Evolutionary conservation across 2,113 vertebrate species (phyloP).

Genomic region (Perognathus longimembris): DNA sequence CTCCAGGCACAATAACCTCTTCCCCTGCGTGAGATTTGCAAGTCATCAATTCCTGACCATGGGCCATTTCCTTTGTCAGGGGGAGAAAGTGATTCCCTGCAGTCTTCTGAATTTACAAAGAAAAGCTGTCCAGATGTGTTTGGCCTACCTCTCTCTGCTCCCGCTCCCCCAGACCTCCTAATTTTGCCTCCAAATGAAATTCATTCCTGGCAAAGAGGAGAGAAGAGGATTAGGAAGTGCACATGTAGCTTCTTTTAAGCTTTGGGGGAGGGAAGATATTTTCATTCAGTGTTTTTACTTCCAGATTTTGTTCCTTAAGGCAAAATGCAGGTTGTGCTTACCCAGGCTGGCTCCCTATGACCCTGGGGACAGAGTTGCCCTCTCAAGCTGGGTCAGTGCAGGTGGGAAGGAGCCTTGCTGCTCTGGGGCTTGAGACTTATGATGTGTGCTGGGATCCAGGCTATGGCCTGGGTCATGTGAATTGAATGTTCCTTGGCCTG

Average conservation of each 20-base stretch:
- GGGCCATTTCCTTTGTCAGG: slow-evolving; percentile 75
- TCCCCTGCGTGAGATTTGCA: slow-evolving; percentile 74
- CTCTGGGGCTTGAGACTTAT: neutral
- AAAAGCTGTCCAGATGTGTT: slow-evolving; percentile 80
- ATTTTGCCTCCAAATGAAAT: slow-evolving; percentile 80
- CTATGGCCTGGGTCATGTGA: neutral
- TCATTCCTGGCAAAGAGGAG: slow-evolving; percentile 83
- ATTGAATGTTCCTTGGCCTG: neutral
- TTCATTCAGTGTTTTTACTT: slow-evolving; percentile 85
- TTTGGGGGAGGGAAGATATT: slow-evolving; percentile 88
- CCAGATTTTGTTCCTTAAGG: slow-evolving; percentile 84
- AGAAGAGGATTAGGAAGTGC: slow-evolving; percentile 84
- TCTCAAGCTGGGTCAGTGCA: neutral
- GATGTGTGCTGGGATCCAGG: neutral
- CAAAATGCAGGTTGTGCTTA: slow-evolving; percentile 80
- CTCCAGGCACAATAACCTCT: slow-evolving; percentile 76
- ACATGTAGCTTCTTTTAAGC: slow-evolving; percentile 85
- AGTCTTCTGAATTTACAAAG: slow-evolving; percentile 77
- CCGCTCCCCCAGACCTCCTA: slow-evolving; percentile 48
- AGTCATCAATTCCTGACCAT: slow-evolving; percentile 79
- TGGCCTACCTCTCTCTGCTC: slow-evolving; percentile 78
- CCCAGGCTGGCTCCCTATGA: slow-evolving; percentile 76
- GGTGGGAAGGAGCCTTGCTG: neutral
- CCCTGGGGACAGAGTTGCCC: neutral
- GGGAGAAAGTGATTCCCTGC: slow-evolving; percentile 75